phyloP scores from a whole-genome alignment of 1,140 invertebrate species.

The Magallana gigas region DNA sequence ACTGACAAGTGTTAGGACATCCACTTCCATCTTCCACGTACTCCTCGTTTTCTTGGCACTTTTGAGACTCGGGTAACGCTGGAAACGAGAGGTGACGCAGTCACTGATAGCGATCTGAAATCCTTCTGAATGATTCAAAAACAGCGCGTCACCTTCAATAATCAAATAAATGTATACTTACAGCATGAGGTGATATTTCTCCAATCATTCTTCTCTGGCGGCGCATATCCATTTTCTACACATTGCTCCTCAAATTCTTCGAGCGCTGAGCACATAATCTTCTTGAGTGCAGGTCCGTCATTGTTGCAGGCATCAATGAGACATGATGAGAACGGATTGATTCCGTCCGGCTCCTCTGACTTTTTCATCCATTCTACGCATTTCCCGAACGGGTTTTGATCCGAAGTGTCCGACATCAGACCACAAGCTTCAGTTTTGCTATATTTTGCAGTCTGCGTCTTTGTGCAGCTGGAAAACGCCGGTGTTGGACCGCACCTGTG shows the following conservation, averaged over 20 bases:
- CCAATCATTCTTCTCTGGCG: constrained; percentile 5
- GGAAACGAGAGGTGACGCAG: background rate
- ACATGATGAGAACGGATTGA: background rate
- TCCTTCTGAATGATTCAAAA: too few species aligned
- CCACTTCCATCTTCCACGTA: too few species aligned
- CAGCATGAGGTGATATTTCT: constrained; percentile 70
- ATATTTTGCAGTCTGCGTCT: background rate
- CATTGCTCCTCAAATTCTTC: background rate
- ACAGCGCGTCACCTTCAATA: too few species aligned
- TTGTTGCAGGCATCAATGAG: constrained; percentile 10
- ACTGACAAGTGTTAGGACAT: too few species aligned
- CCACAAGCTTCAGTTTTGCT: background rate
- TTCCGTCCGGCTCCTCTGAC: background rate
- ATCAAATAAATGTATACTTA: background rate
- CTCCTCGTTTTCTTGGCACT: too few species aligned
- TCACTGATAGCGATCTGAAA: too few species aligned
- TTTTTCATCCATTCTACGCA: background rate
- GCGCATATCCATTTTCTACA: background rate
- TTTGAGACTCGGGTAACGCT: constrained; percentile 35
- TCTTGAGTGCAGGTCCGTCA: background rate
- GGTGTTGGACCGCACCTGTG: background rate
- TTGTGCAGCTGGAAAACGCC: background rate
- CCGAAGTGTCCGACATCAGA: background rate
- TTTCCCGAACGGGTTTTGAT: background rate
- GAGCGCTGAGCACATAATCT: background rate